Evolutionary conservation across 2,888 invertebrate genomes (phyloP), one percentile per base, ranked within the genome.

Genomic region (Sinhomidia bicolor): DNA sequence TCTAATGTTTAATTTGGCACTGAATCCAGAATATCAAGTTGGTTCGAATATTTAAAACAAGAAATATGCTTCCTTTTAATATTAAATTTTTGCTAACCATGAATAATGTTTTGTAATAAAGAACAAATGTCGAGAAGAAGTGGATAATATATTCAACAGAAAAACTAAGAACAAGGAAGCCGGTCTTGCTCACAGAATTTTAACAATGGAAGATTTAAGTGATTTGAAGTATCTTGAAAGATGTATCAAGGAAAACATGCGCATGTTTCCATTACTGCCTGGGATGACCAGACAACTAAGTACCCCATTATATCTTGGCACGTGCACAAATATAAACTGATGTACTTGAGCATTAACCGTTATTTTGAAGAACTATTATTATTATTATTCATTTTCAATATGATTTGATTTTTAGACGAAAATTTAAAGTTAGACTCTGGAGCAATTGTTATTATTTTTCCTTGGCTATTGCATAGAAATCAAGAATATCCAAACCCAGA

Each of bases 201-300:
- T 7, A 36, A 41, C 80, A 23, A 32, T 79, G 79, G 79, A 79
- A 17, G 20, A 2, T 41, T 14, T 80, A 17, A 26, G 20, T 14
- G 60, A 80, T 6, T 26, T 80, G 14, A 80, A 80, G 14, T 80
- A 80, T 62, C 23, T 62, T 36, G 62, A 80, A 41, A 60, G 80
- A 62, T 80, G 80, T n/a, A 60, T 80, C 5, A 32, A 60, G 3
- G 80, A 80, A 44, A 41, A 36, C 3, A 23, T 80, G 12, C 60
- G 80, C 0, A 0, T 80, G n/a, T 60, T 12, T 20, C 62, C 62
- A 41, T 12, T 80, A 0, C 20, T 57, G 7, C 9, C 3, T 7
- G 1, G 62, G 26, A 23, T 36, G 36, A 36, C 3, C 3, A 36
- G 36, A 36, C 36, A 36, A 14, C 44, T 80, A 1, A 6, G 6